Evolutionary conservation across 2,888 invertebrate genomes (phyloP).

Genomic region (Pomacea canaliculata): DNA sequence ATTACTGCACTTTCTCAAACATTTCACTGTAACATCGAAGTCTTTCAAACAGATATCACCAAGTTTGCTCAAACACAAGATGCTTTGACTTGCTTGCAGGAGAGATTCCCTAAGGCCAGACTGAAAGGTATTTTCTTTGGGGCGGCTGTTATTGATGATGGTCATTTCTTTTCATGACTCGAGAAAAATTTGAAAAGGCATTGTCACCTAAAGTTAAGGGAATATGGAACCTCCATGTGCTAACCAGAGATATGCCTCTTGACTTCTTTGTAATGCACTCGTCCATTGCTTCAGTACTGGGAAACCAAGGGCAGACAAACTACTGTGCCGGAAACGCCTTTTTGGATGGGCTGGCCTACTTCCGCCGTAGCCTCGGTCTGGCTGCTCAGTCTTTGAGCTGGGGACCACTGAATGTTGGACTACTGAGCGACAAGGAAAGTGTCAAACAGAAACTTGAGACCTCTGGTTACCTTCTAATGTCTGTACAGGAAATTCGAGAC

Average conservation of each 20-base stretch:
- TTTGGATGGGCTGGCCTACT: conserved; percentile 44
- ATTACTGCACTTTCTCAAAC: conserved; percentile 23
- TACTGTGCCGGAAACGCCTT: conserved; percentile 54
- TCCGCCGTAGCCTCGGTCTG: conserved; percentile 37
- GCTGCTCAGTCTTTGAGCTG: conserved; percentile 48
- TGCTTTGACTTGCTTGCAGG: conserved; percentile 27
- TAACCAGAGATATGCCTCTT: conserved; percentile 32
- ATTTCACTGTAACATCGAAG: conserved; percentile 28
- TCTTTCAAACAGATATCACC: conserved; percentile 36
- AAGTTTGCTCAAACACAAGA: conserved; percentile 29
- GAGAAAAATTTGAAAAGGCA: conserved; percentile 32
- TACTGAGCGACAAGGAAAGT: conserved; percentile 25
- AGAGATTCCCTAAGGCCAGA: conserved; percentile 5
- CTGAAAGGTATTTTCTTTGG: conserved; percentile 48
- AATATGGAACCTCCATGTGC: conserved; percentile 48
- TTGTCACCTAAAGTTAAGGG: conserved; percentile 48
- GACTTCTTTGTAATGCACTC: conserved; percentile 53
- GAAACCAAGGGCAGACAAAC: conserved; percentile 47
- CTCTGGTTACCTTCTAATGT: conserved; percentile 9
- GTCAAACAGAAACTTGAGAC: conserved; percentile 4
- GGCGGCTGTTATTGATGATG: conserved; percentile 41
- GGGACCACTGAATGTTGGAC: conserved; percentile 46
- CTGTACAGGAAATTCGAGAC: conserved; percentile 18
- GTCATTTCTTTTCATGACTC: conserved; percentile 30
- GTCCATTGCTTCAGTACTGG: conserved; percentile 48